Evolutionary conservation across 1,140 invertebrate genomes (phyloP).

Genomic region (Sminthurinus signatus): DNA sequence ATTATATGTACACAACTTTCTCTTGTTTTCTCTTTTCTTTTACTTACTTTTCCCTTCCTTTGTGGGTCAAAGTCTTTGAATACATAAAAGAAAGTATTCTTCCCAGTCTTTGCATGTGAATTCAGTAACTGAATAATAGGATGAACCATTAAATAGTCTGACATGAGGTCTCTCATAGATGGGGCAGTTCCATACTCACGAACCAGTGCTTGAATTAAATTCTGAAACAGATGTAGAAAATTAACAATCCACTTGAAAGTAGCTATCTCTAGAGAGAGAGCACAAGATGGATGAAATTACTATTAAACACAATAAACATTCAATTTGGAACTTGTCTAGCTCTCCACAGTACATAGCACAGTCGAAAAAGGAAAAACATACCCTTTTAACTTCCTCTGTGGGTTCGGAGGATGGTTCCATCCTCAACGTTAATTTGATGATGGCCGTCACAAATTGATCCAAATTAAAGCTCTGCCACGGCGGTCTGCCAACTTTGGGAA

Average conservation of each 20-base stretch:
- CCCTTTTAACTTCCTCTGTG: slow-evolving; percentile 7
- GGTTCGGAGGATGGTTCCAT: slow-evolving; percentile 33
- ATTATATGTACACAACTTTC: no score
- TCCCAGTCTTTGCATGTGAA: slow-evolving; percentile 33
- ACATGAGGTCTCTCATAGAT: slow-evolving; percentile 30
- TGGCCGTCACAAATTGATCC: slow-evolving; percentile 34
- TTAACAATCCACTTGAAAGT: neutral
- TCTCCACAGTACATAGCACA: no score
- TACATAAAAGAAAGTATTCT: slow-evolving; percentile 39
- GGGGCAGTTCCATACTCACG: slow-evolving; percentile 30
- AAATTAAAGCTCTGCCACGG: slow-evolving; percentile 23
- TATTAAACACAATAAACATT: no score
- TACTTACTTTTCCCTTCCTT: slow-evolving; percentile 25
- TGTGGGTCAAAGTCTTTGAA: slow-evolving; percentile 38
- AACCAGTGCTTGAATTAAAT: slow-evolving; percentile 26
- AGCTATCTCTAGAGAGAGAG: neutral
- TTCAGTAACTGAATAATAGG: slow-evolving; percentile 33
- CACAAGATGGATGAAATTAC: neutral
- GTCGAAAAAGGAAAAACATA: neutral
- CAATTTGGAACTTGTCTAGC: no score
- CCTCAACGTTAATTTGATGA: slow-evolving; percentile 29
- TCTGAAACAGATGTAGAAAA: slow-evolving; percentile 17
- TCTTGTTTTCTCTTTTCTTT: no score
- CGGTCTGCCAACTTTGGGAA: slow-evolving; percentile 20
- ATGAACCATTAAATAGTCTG: slow-evolving; percentile 35